phyloP scores from a whole-genome alignment of 2,888 invertebrate species.

The Eledona agricola region DNA sequence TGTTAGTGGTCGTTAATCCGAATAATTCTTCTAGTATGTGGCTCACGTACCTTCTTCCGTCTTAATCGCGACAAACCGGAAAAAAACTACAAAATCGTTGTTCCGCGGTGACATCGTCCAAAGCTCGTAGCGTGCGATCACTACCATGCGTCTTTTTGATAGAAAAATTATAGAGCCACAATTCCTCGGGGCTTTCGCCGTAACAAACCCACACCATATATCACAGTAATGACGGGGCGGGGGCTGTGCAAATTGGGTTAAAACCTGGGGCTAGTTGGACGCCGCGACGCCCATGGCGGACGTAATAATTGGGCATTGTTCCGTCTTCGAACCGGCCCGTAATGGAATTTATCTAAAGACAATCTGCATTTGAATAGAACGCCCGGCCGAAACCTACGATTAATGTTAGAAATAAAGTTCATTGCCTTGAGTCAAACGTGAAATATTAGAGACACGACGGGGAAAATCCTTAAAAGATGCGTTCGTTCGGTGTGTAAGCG shows the following conservation, averaged over 20 bases:
- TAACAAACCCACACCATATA: constrained; percentile 11
- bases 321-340: neutral
- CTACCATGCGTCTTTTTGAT: constrained; percentile 56
- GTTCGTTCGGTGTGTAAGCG: too few species aligned
- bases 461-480: too few species aligned
- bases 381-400: constrained; percentile 41
- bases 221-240: constrained; percentile 40
- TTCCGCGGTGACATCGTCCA: too few species aligned
- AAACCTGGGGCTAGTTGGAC: constrained; percentile 1
- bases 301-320: constrained; percentile 7
- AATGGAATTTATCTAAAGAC: constrained; percentile 31
- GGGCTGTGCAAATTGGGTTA: constrained; percentile 37
- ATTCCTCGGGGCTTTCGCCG: constrained; percentile 9
- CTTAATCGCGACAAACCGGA: too few species aligned
- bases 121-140: constrained; percentile 47
- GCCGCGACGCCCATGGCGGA: constrained; percentile 11
- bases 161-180: constrained; percentile 54
- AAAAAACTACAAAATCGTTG: too few species aligned
- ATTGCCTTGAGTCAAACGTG: constrained; percentile 35
- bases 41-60: too few species aligned
- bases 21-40: too few species aligned
- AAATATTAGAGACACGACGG: constrained; percentile 30
- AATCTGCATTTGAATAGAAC: constrained; percentile 44
- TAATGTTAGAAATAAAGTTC: constrained; percentile 41
- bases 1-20: too few species aligned